Base-by-base conservation (phyloP, 2,888 invertebrate genomes). In the Calameuta pallipes region DNA sequence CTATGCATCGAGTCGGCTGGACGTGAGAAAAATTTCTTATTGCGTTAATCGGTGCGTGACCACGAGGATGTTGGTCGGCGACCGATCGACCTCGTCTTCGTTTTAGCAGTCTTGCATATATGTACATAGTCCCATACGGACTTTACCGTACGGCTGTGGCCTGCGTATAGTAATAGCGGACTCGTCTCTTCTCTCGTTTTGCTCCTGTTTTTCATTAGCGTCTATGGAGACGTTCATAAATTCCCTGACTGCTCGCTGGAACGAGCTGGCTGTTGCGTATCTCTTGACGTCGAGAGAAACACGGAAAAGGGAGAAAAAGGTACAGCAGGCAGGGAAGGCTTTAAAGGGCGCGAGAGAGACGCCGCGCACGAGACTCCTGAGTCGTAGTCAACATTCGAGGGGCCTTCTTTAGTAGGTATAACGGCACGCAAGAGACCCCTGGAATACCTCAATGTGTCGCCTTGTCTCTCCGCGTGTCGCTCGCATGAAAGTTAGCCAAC, bases 391-490 rank as follows among this genome's bases (percentile, higher is more conserved):
- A 56, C 6, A 9, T 23, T 56, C 41, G 41, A 56, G 41, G 41
- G 41, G 41, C 41, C 41, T 56, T 1, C 41, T 9, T 23, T 1
- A 2, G 41, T 9, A 56, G 23, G 23, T 0, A 23, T 56, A 56
- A 56, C 41, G 23, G 41, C 23, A 23, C 6, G 23, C 41, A 9
- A 56, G 41, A 23, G 41, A 6, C 41, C 41, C 41, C 41, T 23
- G 41, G 23, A 56, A 23, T 56, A 56, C 9, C 41, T 56, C 23
- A 85, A 86, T 79, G 84, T 74, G 41, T 82, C 82, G 84, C 85
- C 85, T 86, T 86, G 85, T 74, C 41, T 74, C 69, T 85, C 82
- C 79, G 80, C 80, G 36, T 78, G 78, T 81, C 85, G 71, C 83
- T 56, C 41, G 23, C 23, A 56, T 56, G 41, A 56, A 56, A 56